Evolutionary conservation across 2,113 vertebrate species (phyloP).

Genomic region (Arvicanthis niloticus): DNA sequence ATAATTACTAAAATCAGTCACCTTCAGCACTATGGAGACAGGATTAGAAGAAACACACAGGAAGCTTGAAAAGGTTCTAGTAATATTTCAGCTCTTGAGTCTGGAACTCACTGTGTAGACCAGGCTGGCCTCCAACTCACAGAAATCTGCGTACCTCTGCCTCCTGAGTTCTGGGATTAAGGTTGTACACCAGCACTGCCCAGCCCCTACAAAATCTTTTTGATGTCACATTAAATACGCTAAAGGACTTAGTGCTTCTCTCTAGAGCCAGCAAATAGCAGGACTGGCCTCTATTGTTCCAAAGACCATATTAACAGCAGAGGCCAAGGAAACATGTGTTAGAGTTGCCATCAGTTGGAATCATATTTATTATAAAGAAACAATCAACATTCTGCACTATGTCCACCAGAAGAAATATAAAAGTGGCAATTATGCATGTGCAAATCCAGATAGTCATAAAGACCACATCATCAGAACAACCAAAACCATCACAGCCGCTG

Average conservation of each 20-base stretch:
- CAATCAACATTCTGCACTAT: neutral
- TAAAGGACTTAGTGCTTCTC: constrained; percentile 38
- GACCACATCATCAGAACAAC: neutral
- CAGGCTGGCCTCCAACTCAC: neutral
- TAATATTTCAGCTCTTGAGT: constrained; percentile 14
- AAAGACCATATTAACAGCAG: constrained; percentile 7
- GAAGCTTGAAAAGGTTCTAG: neutral
- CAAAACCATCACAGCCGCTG: neutral
- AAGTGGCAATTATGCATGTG: neutral
- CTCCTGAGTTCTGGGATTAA: neutral
- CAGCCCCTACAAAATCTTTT: constrained; percentile 42
- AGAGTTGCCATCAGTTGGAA: constrained; percentile 27
- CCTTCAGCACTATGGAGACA: neutral
- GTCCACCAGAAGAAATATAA: neutral
- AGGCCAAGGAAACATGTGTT: constrained; percentile 11
- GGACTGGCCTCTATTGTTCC: neutral
- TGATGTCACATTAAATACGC: constrained; percentile 46
- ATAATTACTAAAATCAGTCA: neutral
- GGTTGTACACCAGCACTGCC: too few relatives aligned
- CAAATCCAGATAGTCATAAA: constrained; percentile 3
- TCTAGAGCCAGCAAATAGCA: neutral
- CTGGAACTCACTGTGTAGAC: neutral
- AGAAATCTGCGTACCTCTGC: neutral
- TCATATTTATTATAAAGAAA: constrained; percentile 35
- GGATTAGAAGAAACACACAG: neutral